Evolutionary conservation across 2,797 vertebrate species (phyloP).

Genomic region (Helarctos malayanus): DNA sequence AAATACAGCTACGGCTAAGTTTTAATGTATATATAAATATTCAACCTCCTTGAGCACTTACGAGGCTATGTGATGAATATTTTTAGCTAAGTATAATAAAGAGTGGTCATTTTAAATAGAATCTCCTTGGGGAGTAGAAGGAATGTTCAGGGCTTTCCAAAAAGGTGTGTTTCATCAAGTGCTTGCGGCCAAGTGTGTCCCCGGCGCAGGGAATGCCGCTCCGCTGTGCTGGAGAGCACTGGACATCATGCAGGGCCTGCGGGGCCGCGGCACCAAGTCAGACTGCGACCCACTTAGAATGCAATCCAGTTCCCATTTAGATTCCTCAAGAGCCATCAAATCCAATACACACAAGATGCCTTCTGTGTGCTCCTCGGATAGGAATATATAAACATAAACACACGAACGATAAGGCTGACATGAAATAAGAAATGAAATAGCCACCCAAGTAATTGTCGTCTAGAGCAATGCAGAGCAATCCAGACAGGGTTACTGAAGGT

Average conservation of each 20-base stretch:
- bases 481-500: constrained; percentile 64
- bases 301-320: constrained; percentile 65
- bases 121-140: constrained; percentile 70
- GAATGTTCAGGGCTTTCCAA: constrained; percentile 74
- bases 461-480: constrained; percentile 48
- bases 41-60: background rate
- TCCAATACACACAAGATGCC: constrained; percentile 69
- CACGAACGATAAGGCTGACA: background rate
- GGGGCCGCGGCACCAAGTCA: constrained; percentile 64
- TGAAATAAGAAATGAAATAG: constrained; percentile 66
- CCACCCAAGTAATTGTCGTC: constrained; percentile 50
- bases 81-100: constrained; percentile 64
- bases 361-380: constrained; percentile 12
- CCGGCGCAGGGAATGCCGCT: constrained; percentile 56
- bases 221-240: constrained; percentile 66
- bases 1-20: background rate
- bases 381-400: too few species aligned
- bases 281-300: constrained; percentile 59
- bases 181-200: constrained; percentile 74
- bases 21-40: background rate
- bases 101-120: constrained; percentile 71
- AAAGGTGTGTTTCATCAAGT: constrained; percentile 58
- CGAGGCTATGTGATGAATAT: background rate
- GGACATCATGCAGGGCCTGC: constrained; percentile 60
- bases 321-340: constrained; percentile 70